Evolutionary conservation across 2,888 invertebrate species (phyloP).

Genomic region (Cephus spinipes): DNA sequence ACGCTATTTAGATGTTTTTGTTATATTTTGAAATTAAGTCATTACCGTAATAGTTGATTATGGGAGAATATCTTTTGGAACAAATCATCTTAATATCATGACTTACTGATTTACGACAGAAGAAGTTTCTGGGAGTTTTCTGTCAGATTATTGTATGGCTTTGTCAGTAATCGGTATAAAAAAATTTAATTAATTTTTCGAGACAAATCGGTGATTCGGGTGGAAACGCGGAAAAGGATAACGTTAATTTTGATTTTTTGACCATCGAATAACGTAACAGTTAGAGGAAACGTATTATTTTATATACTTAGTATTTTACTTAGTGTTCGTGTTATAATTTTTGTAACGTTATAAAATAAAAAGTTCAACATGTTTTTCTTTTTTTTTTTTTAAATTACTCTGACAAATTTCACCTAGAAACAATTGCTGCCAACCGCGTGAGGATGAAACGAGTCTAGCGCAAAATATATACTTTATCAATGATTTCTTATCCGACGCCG

Average conservation of each 20-base stretch:
- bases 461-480: slow-evolving; percentile 35
- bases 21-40: background rate
- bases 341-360: background rate
- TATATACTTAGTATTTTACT: background rate
- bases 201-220: no score
- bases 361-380: background rate
- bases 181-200: no score
- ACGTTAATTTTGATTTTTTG: no score
- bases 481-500: slow-evolving; percentile 10
- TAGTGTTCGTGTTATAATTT: background rate
- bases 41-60: background rate
- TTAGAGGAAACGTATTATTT: background rate
- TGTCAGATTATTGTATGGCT: background rate
- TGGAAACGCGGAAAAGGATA: no score
- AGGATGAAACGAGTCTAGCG: slow-evolving; percentile 28
- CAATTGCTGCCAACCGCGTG: slow-evolving; percentile 3
- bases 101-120: background rate
- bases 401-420: slow-evolving; percentile 1
- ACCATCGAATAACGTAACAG: no score
- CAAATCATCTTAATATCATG: background rate
- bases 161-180: background rate
- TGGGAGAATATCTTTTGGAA: background rate
- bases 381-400: background rate
- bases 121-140: background rate
- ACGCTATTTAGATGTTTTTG: background rate